Conservation (phyloP, 2,888 invertebrate species). For the Fabriciana adippe region DNA sequence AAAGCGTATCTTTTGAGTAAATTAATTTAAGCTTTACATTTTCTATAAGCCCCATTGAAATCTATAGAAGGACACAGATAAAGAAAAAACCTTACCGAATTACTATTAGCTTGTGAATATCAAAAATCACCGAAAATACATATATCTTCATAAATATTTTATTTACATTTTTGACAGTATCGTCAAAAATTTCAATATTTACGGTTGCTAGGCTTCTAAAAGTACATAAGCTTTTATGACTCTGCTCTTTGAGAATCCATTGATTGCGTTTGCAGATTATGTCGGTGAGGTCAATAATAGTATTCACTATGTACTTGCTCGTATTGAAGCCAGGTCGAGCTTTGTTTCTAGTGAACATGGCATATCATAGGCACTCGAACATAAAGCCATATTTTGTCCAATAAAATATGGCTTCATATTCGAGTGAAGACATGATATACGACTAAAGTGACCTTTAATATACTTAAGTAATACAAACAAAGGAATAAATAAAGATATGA, state of each 20-base stretch:
- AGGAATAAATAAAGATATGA: background rate
- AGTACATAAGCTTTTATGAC: background rate
- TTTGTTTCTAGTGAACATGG: constrained; percentile 8
- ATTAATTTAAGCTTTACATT: too few species aligned
- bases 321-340: constrained; percentile 9
- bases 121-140: too few species aligned
- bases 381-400: background rate
- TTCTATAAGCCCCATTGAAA: too few species aligned
- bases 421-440: background rate
- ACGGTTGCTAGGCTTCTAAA: background rate
- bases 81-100: too few species aligned
- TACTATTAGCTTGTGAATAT: too few species aligned
- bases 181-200: too few species aligned
- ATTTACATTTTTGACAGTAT: too few species aligned
- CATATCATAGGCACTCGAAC: background rate
- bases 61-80: too few species aligned
- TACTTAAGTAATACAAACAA: background rate
- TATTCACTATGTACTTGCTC: background rate
- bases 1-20: too few species aligned
- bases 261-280: background rate
- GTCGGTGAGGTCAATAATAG: constrained; percentile 13
- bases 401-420: background rate
- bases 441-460: background rate
- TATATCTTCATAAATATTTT: too few species aligned
- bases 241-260: background rate